Conservation (phyloP, 2,797 vertebrate genomes). For the Limosa lapponica region DNA sequence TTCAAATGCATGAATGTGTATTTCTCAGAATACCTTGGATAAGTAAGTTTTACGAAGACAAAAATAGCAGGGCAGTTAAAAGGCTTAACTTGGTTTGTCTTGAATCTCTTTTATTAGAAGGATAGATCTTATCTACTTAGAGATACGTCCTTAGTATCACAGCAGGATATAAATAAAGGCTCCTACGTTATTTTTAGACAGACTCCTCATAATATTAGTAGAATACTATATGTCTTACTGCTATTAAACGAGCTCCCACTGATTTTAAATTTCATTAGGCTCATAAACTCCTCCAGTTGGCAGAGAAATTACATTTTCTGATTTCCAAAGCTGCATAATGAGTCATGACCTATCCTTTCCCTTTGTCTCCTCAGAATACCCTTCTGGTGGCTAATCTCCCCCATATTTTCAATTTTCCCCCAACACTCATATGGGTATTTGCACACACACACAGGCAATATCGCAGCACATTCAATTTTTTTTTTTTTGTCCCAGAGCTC, state of each 20-base stretch:
- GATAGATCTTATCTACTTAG: neutral
- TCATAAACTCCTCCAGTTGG: slow-evolving; percentile 55
- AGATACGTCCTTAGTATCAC: neutral
- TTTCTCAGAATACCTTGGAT: neutral
- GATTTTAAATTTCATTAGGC: slow-evolving; percentile 63
- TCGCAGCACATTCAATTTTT: neutral
- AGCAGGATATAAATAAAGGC: slow-evolving; percentile 33
- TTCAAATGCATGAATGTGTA: neutral
- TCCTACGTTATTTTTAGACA: neutral
- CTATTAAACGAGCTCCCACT: slow-evolving; percentile 48
- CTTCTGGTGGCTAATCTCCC: slow-evolving; percentile 30
- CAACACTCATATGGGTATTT: slow-evolving; percentile 31
- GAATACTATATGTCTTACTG: slow-evolving; percentile 23
- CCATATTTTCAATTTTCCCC: slow-evolving; percentile 14
- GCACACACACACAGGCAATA: neutral
- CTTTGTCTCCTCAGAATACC: slow-evolving; percentile 22
- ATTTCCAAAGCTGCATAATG: slow-evolving; percentile 25
- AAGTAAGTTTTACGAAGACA: neutral
- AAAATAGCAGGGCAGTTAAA: neutral
- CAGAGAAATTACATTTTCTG: slow-evolving; percentile 58
- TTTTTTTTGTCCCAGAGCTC: slow-evolving; percentile 5
- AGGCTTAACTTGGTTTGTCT: neutral
- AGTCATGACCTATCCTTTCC: slow-evolving; percentile 30
- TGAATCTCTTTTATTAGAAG: neutral
- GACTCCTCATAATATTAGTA: neutral